Evolutionary conservation across 1,140 invertebrate genomes (phyloP).

Genomic region (Neodiprion fabricii): DNA sequence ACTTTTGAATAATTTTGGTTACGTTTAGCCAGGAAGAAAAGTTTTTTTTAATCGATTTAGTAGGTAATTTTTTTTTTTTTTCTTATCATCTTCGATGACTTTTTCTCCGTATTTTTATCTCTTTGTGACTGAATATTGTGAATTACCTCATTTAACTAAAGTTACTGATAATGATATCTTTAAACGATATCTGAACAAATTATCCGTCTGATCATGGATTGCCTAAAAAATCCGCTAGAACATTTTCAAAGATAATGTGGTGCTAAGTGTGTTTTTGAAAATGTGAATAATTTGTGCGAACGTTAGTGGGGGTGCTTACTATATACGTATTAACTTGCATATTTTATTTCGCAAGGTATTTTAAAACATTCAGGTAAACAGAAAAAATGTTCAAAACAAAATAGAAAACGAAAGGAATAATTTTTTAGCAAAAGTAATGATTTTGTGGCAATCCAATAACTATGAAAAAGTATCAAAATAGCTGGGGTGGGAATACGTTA

Average conservation of each 20-base stretch:
- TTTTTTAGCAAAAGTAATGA: slow-evolving; percentile 8
- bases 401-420: not conserved
- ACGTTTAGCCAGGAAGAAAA: not conserved
- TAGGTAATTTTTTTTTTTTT: not conserved
- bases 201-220: slow-evolving; percentile 55
- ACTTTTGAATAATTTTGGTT: not conserved
- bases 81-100: not conserved
- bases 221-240: slow-evolving; percentile 49
- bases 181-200: slow-evolving; percentile 45
- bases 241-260: slow-evolving; percentile 50
- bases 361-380: not conserved
- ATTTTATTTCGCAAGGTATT: slow-evolving; percentile 35
- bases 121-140: slow-evolving; percentile 46
- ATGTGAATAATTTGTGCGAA: slow-evolving; percentile 46
- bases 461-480: slow-evolving; percentile 29
- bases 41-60: not conserved
- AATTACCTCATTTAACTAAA: slow-evolving; percentile 57
- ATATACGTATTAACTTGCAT: slow-evolving; percentile 45
- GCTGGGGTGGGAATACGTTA: slow-evolving; percentile 7
- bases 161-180: slow-evolving; percentile 50
- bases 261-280: slow-evolving; percentile 49
- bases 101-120: slow-evolving; percentile 22
- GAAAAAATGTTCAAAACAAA: not conserved
- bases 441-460: slow-evolving; percentile 51
- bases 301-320: slow-evolving; percentile 49